Conservation (phyloP, 1,140 invertebrate species). For the Heliconius congener region DNA sequence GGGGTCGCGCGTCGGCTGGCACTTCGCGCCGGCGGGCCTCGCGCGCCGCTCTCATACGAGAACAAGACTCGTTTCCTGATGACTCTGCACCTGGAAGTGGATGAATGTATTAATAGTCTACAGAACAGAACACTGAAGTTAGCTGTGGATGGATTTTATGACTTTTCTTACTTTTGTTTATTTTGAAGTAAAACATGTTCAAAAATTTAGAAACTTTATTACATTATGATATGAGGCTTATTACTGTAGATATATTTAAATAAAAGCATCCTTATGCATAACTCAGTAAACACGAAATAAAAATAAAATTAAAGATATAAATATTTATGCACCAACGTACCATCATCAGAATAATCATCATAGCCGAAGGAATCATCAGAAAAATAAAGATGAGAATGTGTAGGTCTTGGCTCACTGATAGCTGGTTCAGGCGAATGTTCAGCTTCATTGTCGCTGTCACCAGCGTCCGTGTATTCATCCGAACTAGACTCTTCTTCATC, state of each 20-base stretch:
- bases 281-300: no score
- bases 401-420: slow-evolving; percentile 37
- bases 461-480: slow-evolving; percentile 67
- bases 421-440: slow-evolving; percentile 46
- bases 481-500: slow-evolving; percentile 70
- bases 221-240: no score
- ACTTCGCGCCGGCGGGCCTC: slow-evolving; percentile 68
- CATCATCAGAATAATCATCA: slow-evolving; percentile 69
- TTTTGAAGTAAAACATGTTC: no score
- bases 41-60: slow-evolving; percentile 64
- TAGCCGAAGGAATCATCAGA: slow-evolving; percentile 70
- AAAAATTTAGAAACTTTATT: no score
- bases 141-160: no score
- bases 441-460: slow-evolving; percentile 52
- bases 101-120: no score
- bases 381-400: slow-evolving; percentile 51
- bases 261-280: no score
- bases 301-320: not conserved
- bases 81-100: slow-evolving; percentile 56
- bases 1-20: slow-evolving; percentile 58
- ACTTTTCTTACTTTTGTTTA: no score
- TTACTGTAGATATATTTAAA: no score
- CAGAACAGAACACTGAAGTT: no score
- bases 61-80: slow-evolving; percentile 70
- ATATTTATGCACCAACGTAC: slow-evolving; percentile 31